These are phyloP conservation scores for Gallinago paraguaiae DNA, from an alignment of 2,113 vertebrate species.

Conservation along the genomic window DNA sequence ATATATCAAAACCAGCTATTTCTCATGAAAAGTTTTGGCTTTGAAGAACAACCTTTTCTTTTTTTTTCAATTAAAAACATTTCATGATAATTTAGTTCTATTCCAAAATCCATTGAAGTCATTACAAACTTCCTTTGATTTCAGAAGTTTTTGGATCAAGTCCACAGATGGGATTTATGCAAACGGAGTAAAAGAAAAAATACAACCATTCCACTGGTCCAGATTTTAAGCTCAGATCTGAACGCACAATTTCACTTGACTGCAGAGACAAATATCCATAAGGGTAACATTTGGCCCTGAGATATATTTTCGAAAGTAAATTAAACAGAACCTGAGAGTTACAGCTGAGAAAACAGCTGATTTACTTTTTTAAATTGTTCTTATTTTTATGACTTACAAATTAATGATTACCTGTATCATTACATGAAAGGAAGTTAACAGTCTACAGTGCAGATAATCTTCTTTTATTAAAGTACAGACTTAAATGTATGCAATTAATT, in stretches of 20 bases:
- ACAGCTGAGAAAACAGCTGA: background rate
- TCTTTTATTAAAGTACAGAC: constrained; percentile 9
- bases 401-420: background rate
- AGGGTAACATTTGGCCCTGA: background rate
- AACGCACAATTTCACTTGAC: background rate
- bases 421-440: background rate
- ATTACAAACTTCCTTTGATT: constrained; percentile 19
- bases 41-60: background rate
- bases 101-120: constrained; percentile 8
- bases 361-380: background rate
- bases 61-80: background rate
- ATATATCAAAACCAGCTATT: background rate
- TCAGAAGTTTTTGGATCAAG: background rate
- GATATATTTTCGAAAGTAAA: constrained; percentile 1
- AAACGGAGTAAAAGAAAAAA: background rate
- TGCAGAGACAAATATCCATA: background rate
- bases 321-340: background rate
- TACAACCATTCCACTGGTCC: background rate
- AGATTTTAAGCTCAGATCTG: background rate
- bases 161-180: background rate
- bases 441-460: background rate
- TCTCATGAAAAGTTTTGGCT: background rate
- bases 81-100: constrained; percentile 1
- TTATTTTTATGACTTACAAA: background rate
- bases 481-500: constrained; percentile 35